A percentile compares a stretch with the other conserved stretches of the same genome.
phyloP scores from a whole-genome alignment of 1,140 invertebrate species.

The Fopius arisanus region DNA sequence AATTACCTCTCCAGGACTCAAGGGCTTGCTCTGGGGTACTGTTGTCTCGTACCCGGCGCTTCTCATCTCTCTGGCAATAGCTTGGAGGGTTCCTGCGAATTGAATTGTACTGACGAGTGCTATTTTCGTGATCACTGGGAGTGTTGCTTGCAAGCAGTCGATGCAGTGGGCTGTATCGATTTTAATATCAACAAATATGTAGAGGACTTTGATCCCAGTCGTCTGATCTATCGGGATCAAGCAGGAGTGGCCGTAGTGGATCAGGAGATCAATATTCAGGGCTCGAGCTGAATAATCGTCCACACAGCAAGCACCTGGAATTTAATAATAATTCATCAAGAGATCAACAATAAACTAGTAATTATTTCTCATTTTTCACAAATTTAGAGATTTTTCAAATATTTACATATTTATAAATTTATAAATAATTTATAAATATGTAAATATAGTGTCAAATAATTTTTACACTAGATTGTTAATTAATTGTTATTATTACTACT shows the following conservation, averaged over 20 bases:
- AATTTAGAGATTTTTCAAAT: constrained; percentile 20
- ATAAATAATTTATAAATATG: too few relatives aligned
- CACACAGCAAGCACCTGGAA: constrained; percentile 92
- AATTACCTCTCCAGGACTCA: constrained; percentile 91
- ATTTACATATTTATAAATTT: too few relatives aligned
- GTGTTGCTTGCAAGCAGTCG: constrained; percentile 87
- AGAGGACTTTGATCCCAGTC: constrained; percentile 88
- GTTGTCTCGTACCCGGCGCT: constrained; percentile 78
- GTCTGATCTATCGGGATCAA: constrained; percentile 95
- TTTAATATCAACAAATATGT: constrained; percentile 95
- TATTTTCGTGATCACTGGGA: constrained; percentile 72
- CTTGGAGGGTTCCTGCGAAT: constrained; percentile 93
- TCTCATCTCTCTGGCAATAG: constrained; percentile 74
- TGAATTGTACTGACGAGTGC: constrained; percentile 96
- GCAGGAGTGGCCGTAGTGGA: constrained; percentile 99
- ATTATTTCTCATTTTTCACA: neutral
- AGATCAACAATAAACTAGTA: too few relatives aligned
- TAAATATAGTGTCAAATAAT: too few relatives aligned
- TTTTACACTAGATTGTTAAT: too few relatives aligned
- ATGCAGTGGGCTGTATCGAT: constrained; percentile 94
- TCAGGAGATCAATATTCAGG: constrained; percentile 88
- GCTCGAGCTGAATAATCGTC: constrained; percentile 95
- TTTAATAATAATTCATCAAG: constrained; percentile 22
- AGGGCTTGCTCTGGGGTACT: constrained; percentile 92
- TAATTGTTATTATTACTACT: too few relatives aligned